Conservation (phyloP, 2,113 vertebrate species). For the Agelaius tricolor region DNA sequence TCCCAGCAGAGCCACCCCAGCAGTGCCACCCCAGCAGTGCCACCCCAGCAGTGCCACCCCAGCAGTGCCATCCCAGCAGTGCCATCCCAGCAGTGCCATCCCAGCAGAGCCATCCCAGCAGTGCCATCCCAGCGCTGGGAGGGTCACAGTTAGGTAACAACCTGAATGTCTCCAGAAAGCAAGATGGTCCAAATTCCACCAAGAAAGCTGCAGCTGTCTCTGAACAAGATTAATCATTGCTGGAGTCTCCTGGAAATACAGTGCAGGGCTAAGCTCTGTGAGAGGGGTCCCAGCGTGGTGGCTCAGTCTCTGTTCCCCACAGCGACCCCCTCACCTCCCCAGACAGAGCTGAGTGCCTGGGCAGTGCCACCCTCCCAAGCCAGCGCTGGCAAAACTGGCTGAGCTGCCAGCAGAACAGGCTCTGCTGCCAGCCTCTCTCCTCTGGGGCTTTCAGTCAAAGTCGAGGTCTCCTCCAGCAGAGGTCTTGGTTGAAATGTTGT, state of each 20-base stretch:
- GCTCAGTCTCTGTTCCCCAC: accelerated
- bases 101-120: not conserved
- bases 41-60: too few species aligned
- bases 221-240: conserved; percentile 7
- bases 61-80: too few species aligned
- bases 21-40: not conserved
- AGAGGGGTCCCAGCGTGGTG: accelerated
- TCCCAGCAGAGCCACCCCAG: not conserved
- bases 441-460: not conserved
- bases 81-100: too few species aligned
- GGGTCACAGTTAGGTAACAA: not conserved
- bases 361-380: not conserved
- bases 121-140: accelerated
- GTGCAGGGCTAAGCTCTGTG: not conserved
- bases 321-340: accelerated
- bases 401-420: not conserved
- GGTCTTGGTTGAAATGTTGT: not conserved
- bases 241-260: not conserved
- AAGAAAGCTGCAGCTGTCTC: not conserved
- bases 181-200: conserved; percentile 12
- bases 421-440: not conserved
- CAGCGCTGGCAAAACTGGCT: not conserved
- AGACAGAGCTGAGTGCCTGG: accelerated
- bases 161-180: not conserved
- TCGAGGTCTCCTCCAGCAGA: not conserved